phyloP scores from a whole-genome alignment of 2,888 invertebrate genomes.

The Eupithecia exiguata region DNA sequence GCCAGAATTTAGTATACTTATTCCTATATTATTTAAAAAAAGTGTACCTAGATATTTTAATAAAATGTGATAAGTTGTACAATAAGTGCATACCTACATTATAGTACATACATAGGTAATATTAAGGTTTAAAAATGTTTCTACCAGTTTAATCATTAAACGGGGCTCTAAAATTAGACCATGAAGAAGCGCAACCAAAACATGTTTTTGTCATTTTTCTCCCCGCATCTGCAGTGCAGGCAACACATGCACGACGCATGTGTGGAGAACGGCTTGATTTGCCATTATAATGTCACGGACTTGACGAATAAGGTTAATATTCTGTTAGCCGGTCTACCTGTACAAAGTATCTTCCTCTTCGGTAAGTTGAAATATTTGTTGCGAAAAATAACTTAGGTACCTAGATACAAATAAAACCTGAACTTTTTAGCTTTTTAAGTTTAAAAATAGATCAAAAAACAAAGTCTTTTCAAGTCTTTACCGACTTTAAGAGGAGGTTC shows the following conservation, averaged over 20 bases:
- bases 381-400: not conserved
- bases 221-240: slow-evolving; percentile 33
- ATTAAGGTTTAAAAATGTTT: too few relatives aligned
- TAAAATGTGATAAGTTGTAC: not conserved
- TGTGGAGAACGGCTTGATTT: not conserved
- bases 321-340: not conserved
- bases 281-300: not conserved
- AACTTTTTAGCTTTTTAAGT: not conserved
- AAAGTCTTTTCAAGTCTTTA: not conserved
- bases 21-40: not conserved
- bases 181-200: slow-evolving; percentile 3
- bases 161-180: not conserved
- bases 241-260: slow-evolving; percentile 26
- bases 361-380: not conserved
- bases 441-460: not conserved
- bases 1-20: not conserved
- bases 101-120: too few relatives aligned
- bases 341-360: not conserved
- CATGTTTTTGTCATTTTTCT: not conserved
- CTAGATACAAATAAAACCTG: not conserved
- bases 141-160: too few relatives aligned
- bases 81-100: too few relatives aligned
- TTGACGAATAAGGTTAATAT: not conserved
- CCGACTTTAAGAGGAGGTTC: too few relatives aligned
- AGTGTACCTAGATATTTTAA: not conserved